Conservation (phyloP, 2,888 invertebrate genomes). For the Ornithoptera alexandrae region DNA sequence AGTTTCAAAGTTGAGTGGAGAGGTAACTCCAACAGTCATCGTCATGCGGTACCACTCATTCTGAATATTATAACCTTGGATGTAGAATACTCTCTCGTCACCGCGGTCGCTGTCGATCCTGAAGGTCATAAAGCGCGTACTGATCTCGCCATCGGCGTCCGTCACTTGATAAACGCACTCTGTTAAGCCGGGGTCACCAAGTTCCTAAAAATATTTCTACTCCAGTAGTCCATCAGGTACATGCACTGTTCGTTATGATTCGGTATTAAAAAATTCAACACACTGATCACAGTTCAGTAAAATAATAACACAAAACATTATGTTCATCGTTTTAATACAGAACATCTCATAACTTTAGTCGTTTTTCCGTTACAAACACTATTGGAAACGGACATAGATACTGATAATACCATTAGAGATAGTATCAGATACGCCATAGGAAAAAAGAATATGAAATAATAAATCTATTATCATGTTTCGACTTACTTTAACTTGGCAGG, state of each 20-base stretch:
- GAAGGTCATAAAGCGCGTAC: slow-evolving; percentile 66
- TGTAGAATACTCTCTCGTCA: slow-evolving; percentile 60
- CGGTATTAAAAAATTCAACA: too few relatives aligned
- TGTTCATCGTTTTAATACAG: too few relatives aligned
- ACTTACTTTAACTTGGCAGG: slow-evolving; percentile 70
- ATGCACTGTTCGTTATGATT: too few relatives aligned
- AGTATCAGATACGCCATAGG: too few relatives aligned
- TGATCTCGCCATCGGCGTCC: slow-evolving; percentile 67
- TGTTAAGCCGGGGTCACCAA: slow-evolving; percentile 55
- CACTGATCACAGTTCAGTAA: too few relatives aligned
- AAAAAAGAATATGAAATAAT: slow-evolving; percentile 7
- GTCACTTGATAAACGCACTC: slow-evolving; percentile 62
- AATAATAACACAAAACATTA: too few relatives aligned
- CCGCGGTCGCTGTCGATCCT: slow-evolving; percentile 58
- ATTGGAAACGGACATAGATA: too few relatives aligned
- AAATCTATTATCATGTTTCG: not conserved
- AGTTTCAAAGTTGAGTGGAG: slow-evolving; percentile 64
- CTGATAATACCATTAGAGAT: too few relatives aligned
- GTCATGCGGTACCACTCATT: slow-evolving; percentile 54
- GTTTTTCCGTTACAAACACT: too few relatives aligned
- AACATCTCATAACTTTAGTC: too few relatives aligned
- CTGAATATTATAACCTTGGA: slow-evolving; percentile 47
- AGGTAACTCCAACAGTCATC: slow-evolving; percentile 54
- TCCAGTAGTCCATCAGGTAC: not conserved
- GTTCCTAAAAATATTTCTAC: slow-evolving; percentile 53